phyloP scores from a whole-genome alignment of 2,113 vertebrate species.

The Dromiciops gliroides region DNA sequence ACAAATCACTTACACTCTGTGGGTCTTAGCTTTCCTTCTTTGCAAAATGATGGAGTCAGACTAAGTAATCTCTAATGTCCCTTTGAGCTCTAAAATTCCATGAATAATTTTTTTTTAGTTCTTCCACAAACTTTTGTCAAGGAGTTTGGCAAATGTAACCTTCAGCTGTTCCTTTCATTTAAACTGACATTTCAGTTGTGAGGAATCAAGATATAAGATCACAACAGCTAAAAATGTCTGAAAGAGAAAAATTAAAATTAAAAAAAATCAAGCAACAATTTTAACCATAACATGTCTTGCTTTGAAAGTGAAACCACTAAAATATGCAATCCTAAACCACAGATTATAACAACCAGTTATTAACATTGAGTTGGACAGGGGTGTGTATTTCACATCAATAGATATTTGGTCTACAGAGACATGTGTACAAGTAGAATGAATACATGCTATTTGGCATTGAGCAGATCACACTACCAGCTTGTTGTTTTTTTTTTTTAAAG shows the following conservation, averaged over 20 bases:
- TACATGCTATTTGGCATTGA: not conserved
- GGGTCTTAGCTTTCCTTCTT: not conserved
- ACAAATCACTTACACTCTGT: not conserved
- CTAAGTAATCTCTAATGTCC: not conserved
- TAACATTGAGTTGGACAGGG: not conserved
- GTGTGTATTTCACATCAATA: not conserved
- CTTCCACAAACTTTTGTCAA: not conserved
- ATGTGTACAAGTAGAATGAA: not conserved
- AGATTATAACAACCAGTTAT: not conserved
- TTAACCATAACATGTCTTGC: slow-evolving; percentile 5
- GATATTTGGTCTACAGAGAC: not conserved
- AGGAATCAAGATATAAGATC: not conserved
- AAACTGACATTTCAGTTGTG: slow-evolving; percentile 5
- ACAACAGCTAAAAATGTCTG: slow-evolving; percentile 10
- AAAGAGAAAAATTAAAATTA: not conserved
- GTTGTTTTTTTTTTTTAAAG: slow-evolving; percentile 54
- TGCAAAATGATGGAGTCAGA: not conserved
- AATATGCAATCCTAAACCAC: not conserved
- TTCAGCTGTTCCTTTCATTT: not conserved
- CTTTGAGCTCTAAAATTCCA: not conserved
- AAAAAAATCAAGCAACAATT: not conserved
- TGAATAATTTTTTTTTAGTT: not conserved
- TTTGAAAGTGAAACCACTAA: slow-evolving; percentile 26
- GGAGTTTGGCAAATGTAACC: not conserved
- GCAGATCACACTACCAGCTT: slow-evolving; percentile 31